A percentile compares a stretch with the other conserved stretches of the same genome.
These are phyloP conservation scores for Patella depressa DNA, from an alignment of 2,888 invertebrate genomes.

Conservation along the genomic window DNA sequence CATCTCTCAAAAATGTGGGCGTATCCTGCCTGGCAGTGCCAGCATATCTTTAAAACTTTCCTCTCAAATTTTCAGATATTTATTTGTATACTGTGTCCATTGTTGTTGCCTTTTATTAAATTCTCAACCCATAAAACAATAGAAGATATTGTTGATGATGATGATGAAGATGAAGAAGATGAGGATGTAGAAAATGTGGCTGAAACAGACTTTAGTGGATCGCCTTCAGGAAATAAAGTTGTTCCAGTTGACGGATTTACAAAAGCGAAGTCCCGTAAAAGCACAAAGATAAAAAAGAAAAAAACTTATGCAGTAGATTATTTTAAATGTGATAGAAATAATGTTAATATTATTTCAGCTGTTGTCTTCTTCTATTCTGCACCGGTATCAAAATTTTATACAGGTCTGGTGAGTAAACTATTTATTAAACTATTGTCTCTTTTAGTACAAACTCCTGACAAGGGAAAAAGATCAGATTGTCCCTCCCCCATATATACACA, in stretches of 20 bases:
- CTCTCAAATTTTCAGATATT: conserved; percentile 52
- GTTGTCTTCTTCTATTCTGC: conserved; percentile 67
- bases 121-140: conserved; percentile 57
- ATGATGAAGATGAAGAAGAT: conserved; percentile 38
- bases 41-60: no score
- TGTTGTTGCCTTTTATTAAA: conserved; percentile 61
- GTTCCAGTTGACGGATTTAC: conserved; percentile 9
- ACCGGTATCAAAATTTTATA: conserved; percentile 68
- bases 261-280: background rate
- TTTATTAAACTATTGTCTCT: no score
- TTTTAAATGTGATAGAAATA: conserved; percentile 39
- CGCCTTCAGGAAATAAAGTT: conserved; percentile 18
- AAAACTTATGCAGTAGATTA: conserved; percentile 52
- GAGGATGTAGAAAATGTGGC: conserved; percentile 36
- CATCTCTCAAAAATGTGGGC: no score
- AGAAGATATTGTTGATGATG: conserved; percentile 35
- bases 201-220: conserved; percentile 22
- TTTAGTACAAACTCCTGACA: no score
- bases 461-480: no score
- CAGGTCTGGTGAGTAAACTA: conserved; percentile 57
- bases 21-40: no score
- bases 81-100: conserved; percentile 54
- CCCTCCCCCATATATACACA: no score
- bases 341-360: conserved; percentile 56
- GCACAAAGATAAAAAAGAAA: conserved; percentile 30